Base-by-base conservation (phyloP, 2,113 vertebrate genomes). In the Pachycephala philippinensis region DNA sequence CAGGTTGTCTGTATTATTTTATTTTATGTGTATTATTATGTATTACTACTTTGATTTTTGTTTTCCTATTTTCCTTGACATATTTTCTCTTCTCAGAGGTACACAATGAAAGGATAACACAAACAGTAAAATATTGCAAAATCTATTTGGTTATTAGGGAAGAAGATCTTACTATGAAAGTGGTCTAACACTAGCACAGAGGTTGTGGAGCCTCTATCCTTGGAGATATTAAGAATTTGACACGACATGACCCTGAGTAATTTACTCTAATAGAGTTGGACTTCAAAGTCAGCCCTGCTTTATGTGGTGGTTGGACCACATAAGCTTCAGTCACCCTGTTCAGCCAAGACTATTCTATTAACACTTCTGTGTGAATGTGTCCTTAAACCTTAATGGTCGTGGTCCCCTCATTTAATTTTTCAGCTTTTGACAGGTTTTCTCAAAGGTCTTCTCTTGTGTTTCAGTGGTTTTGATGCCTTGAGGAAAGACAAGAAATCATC, bases 51-150 rank as follows among this genome's bases (percentile, higher is more conserved):
- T 64, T 26, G 4, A 44, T 30, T 40, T 65, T 56, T 42, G n/a
- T 56, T 82, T 60, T 24, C 33, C 49, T 42, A 57, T 77, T 95
- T 85, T 66, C 35, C 27, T 40, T 65, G 42, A 70, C 28, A 65
- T 76, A 84, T 95, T 86, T 72, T 31, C 33, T 86, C 45, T 90
- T 86, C 63, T 83, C 31, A 59, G 40, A 85, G n/a, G 26, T 75
- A 14, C 33, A 76, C 9, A 45, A 28, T 45, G 66, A 85, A 93
- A 88, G 14, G 50, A 61, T 76, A 63, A 42, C 9, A n/a, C 30
- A 44, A 89, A 30, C 28, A 77, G 23, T 44, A 84, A 57, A 6
- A 53, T 10, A 30, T 8, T 86, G 18, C 7, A 83, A 89, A 77
- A 65, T 57, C 9, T 57, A 8, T 69, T 77, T 66, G 54, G 15